Percentiles rank a stretch among this genome's conserved stretches.
Conservation (phyloP, 35 echinoderm and acorn worm genomes). For the Diadema setosum region DNA sequence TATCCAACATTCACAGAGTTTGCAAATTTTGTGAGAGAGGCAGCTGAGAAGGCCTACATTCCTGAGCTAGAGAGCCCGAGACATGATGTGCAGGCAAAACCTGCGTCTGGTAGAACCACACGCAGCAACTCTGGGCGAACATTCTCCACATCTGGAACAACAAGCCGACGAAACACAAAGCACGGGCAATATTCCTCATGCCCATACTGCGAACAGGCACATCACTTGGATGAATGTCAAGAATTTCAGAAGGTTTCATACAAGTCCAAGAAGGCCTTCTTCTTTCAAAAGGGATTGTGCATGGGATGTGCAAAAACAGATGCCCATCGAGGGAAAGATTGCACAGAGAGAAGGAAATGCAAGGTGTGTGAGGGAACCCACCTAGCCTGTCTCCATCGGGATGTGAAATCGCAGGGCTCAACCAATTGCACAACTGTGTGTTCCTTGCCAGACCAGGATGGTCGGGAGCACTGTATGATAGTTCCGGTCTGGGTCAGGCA, state of each 20-base stretch:
- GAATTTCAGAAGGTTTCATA: neutral
- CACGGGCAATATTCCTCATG: neutral
- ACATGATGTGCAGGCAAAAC: too few species aligned
- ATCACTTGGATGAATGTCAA: neutral
- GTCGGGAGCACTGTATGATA: slow-evolving; percentile 30
- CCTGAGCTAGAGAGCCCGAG: neutral
- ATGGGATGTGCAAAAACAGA: slow-evolving; percentile 1
- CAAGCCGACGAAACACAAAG: too few species aligned
- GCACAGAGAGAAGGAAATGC: neutral
- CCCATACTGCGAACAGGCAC: neutral
- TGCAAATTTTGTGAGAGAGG: neutral
- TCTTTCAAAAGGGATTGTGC: slow-evolving; percentile 9
- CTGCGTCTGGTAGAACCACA: too few species aligned
- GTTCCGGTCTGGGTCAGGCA: slow-evolving; percentile 30
- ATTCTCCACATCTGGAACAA: too few species aligned
- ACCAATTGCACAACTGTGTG: slow-evolving; percentile 3
- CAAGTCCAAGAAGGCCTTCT: slow-evolving; percentile 6
- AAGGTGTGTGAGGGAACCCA: neutral
- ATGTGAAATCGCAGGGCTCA: neutral
- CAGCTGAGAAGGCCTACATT: neutral
- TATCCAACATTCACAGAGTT: neutral
- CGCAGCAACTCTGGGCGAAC: too few species aligned
- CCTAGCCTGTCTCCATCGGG: neutral
- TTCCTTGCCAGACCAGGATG: neutral
- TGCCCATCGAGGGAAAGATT: neutral